phyloP scores from a whole-genome alignment of 1,140 invertebrate genomes.

The Sycophila sp. region DNA sequence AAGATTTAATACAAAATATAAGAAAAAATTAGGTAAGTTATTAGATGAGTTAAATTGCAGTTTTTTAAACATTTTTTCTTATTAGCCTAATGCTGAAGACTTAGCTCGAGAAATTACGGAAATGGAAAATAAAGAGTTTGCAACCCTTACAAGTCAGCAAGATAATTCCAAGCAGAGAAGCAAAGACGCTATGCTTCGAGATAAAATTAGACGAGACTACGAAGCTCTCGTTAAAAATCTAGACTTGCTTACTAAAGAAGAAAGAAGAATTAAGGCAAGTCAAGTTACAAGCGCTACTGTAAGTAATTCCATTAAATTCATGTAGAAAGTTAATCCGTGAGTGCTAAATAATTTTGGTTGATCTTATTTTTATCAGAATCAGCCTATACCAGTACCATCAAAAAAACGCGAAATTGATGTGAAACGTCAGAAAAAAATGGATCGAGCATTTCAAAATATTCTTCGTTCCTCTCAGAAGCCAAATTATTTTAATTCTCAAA shows the following conservation, averaged over 20 bases:
- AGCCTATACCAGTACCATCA: constrained; percentile 31
- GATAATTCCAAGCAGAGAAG: constrained; percentile 57
- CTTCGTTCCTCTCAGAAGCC: constrained; percentile 33
- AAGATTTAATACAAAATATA: not conserved
- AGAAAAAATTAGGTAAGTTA: no score
- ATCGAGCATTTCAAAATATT: constrained; percentile 48
- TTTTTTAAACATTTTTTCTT: constrained; percentile 8
- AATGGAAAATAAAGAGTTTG: constrained; percentile 41
- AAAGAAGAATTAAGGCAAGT: constrained; percentile 56
- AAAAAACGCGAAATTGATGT: constrained; percentile 46
- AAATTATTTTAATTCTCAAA: not conserved
- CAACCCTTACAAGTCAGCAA: constrained; percentile 45
- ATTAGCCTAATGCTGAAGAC: constrained; percentile 55
- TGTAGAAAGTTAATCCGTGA: no score
- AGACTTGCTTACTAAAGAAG: constrained; percentile 50
- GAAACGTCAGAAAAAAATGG: constrained; percentile 53
- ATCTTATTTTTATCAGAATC: constrained; percentile 25
- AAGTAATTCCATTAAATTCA: no score
- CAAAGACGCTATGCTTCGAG: constrained; percentile 63
- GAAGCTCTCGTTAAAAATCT: constrained; percentile 62
- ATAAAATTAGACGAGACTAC: constrained; percentile 65
- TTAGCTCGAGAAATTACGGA: constrained; percentile 49
- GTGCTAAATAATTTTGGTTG: not conserved
- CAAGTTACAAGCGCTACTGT: constrained; percentile 47
- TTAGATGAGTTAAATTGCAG: not conserved